Evolutionary conservation across 2,797 vertebrate genomes (phyloP).

Genomic region (Eulemur coronatus): DNA sequence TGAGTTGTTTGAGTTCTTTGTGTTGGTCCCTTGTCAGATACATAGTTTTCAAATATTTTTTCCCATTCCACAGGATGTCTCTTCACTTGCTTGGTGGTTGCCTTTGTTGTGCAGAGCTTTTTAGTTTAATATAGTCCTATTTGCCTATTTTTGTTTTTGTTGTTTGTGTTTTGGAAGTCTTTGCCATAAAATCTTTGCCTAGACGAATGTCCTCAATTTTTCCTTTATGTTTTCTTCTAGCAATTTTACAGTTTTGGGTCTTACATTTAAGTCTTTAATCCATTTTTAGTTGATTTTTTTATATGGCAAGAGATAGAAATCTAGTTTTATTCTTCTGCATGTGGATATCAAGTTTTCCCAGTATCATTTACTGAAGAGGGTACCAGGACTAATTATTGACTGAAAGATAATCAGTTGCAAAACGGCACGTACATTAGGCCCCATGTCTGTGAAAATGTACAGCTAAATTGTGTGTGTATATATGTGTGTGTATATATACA

Average conservation of each 20-base stretch:
- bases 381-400: not conserved
- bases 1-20: not conserved
- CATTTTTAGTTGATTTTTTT: not conserved
- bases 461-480: not conserved
- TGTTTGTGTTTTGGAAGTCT: not conserved
- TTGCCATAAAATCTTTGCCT: not conserved
- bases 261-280: not conserved
- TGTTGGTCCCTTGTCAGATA: not conserved
- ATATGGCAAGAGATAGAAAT: not conserved
- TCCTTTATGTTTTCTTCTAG: not conserved
- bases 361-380: not conserved
- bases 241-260: not conserved
- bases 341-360: not conserved
- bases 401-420: not conserved
- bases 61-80: not conserved
- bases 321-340: not conserved
- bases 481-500: no score
- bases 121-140: not conserved
- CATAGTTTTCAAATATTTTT: not conserved
- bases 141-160: not conserved
- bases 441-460: not conserved
- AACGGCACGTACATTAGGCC: not conserved
- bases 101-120: not conserved
- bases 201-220: not conserved
- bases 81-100: not conserved